Evolutionary conservation across 1,140 invertebrate species (phyloP), one percentile per base, ranked within the genome.

Genomic region (Zaprionus gabonicus): DNA sequence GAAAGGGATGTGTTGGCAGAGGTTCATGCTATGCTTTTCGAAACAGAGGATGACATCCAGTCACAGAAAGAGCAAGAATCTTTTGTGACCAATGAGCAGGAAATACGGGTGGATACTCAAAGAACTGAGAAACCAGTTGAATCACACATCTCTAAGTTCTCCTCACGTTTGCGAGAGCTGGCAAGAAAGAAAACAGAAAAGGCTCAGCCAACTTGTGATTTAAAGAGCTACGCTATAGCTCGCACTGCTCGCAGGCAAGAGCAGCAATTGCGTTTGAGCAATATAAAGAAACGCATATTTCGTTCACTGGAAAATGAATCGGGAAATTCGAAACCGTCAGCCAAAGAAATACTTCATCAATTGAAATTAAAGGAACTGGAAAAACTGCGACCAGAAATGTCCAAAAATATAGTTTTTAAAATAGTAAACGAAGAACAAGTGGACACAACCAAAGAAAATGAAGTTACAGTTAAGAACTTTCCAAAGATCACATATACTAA

Each of bases 151-250:
- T 31, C 5, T 13, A 56, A 56, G 15, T 56, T 56, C 36, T 17
- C 20, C 7, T 46, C 41, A 17, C 31, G 10, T 34, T 20, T 51
- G 20, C 59, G 31, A 0, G 53, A 27, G 20, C 13, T 9, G 1
- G 28, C 34, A 10, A 36, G 17, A 3, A 34, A 53, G 27, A 27
- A 51, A 15, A 6, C 65, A 38, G 2, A 13, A n/a, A 80, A 56
- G 15, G 1, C 44, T 0, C 41, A 65, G 2, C 34, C 25, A 10
- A 73, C 71, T 23, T 81, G 75, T 41, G 65, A 91, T 13, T 38
- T 79, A 0, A 91, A 70, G 15, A 91, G 87, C n/a, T 82, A 91
- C 53, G 62, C 72, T 0, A 91, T 91, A 28, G 57, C 70, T 0
- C 76, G 87, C 3, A 63, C 75, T 13, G 56, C 70, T 1, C 73